Evolutionary conservation across 1,140 invertebrate species (phyloP), one percentile per base, ranked within the genome.

Genomic region (Branchinecta lynchi): DNA sequence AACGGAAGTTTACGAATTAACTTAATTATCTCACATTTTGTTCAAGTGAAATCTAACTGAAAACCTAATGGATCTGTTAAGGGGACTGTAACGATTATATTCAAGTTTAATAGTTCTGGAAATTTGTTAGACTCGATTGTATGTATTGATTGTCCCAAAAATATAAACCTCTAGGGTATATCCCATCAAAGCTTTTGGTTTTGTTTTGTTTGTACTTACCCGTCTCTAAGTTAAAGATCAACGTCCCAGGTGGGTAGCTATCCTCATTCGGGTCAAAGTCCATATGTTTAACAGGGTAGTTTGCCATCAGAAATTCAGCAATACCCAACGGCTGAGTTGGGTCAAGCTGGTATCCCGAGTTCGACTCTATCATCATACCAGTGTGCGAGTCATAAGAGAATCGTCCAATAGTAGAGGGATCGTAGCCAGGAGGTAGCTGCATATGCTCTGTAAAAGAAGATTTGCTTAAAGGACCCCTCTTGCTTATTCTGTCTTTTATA

Each of bases 301-400:
- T 60, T 12, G 51, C 51, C 51, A 60, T 60, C 51, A 60, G 17
- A 6, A 60, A 60, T 20, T 60, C 51, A 60, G 51, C 51, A 60
- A 60, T 60, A 20, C 51, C 51, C 51, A 60, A 60, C 12, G 51
- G 51, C 51, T 60, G 51, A 60, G 51, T 60, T 12, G 51, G 51
- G 51, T 60, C 51, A 60, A 60, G 51, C 51, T 60, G 51, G 6
- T 60, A 60, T 60, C 51, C 51, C 12, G 51, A 15, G 51, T 60
- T 12, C 12, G 51, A 60, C 17, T 60, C 51, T 15, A 60, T 6
- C 51, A 60, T 60, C 51, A 60, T 60, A 15, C 51, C 51, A 1
- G 51, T 60, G 17, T 60, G 12, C 2, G 51, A 15, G 17, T 60
- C 51, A 60, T 60, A 60, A 20, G 51, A 60, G 51, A 60, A 60